These are phyloP conservation scores for Datnioides undecimradiatus DNA, from an alignment of 2,113 vertebrate species.

Conservation along the genomic window DNA sequence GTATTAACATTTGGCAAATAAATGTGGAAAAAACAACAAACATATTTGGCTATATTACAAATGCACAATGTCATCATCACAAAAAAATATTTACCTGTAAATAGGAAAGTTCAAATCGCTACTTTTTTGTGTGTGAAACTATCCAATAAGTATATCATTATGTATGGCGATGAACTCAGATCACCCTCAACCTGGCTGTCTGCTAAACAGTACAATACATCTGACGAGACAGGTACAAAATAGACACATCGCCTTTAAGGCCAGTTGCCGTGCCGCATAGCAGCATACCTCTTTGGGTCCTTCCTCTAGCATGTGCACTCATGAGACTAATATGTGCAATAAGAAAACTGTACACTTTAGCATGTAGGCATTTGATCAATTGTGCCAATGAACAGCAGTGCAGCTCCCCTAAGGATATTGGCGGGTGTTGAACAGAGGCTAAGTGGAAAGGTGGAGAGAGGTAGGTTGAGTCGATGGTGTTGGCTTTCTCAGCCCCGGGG, in stretches of 20 bases:
- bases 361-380: conserved; percentile 80
- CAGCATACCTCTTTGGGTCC: conserved; percentile 26
- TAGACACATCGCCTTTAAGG: conserved; percentile 23
- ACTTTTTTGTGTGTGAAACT: neutral
- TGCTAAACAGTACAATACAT: conserved; percentile 21
- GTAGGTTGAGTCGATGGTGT: conserved; percentile 79
- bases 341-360: conserved; percentile 72
- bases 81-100: neutral
- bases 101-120: neutral
- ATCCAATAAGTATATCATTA: conserved; percentile 1
- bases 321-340: conserved; percentile 59
- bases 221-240: neutral
- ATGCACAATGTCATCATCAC: too few relatives aligned
- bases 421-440: conserved; percentile 75
- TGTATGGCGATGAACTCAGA: neutral
- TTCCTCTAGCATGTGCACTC: conserved; percentile 29
- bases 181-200: neutral
- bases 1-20: conserved; percentile 7
- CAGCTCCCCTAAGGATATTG: conserved; percentile 76
- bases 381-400: conserved; percentile 72
- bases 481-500: conserved; percentile 77
- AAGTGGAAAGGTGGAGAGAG: conserved; percentile 81
- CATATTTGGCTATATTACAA: neutral
- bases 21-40: neutral
- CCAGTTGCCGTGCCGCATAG: conserved; percentile 8